Percentiles rank a stretch among this genome's conserved stretches.
Evolutionary conservation across 2,797 vertebrate species (phyloP).

Genomic region (Labroides dimidiatus): DNA sequence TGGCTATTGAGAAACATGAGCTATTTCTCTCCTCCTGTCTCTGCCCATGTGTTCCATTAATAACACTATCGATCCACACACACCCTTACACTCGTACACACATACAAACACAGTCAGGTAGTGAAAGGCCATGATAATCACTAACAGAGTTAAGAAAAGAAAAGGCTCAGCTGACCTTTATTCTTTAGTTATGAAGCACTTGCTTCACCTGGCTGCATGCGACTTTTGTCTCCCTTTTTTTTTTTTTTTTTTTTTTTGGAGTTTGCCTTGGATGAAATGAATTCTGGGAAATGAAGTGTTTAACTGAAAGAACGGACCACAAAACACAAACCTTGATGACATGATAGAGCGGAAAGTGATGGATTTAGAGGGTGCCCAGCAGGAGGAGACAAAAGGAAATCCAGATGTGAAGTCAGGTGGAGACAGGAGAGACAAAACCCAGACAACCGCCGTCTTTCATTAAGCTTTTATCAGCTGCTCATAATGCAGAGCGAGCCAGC

Average conservation of each 20-base stretch:
- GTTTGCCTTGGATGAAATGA: too few relatives aligned
- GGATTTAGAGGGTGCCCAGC: too few relatives aligned
- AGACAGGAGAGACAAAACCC: slow-evolving; percentile 6
- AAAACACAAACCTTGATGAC: too few relatives aligned
- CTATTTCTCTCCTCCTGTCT: slow-evolving; percentile 44
- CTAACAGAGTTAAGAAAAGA: slow-evolving; percentile 73
- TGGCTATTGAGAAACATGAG: slow-evolving; percentile 73
- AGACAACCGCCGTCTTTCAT: slow-evolving; percentile 43
- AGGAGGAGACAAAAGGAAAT: background rate
- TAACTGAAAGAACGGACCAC: too few relatives aligned
- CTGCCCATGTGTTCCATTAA: slow-evolving; percentile 79
- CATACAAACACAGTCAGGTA: slow-evolving; percentile 27
- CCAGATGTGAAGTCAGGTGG: slow-evolving; percentile 2
- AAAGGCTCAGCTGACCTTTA: slow-evolving; percentile 73
- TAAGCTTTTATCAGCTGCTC: slow-evolving; percentile 44
- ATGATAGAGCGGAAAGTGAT: background rate
- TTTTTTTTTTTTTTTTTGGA: slow-evolving; percentile 3
- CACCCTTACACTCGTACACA: slow-evolving; percentile 41
- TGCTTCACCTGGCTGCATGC: background rate
- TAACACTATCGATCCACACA: slow-evolving; percentile 72
- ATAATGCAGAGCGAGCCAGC: slow-evolving; percentile 11
- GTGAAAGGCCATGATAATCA: slow-evolving; percentile 78
- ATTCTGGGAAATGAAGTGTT: too few relatives aligned
- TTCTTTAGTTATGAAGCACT: slow-evolving; percentile 50
- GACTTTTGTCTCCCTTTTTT: background rate